These are phyloP conservation scores for Leuciscus idus DNA, from an alignment of 2,113 vertebrate species.

Conservation along the genomic window DNA sequence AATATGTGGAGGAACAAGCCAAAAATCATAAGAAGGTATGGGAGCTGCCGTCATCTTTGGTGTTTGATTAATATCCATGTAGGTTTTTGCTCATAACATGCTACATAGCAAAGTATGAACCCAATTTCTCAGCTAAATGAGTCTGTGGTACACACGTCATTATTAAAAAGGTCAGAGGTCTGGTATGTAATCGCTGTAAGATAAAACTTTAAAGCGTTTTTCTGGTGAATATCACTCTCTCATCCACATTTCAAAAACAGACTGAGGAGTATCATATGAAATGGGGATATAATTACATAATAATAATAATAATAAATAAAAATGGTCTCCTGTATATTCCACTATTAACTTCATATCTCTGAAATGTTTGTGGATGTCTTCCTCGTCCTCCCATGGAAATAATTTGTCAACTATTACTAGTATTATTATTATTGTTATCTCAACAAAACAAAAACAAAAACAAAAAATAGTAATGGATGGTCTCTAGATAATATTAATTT, in stretches of 20 bases:
- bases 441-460: not conserved
- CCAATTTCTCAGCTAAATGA: not conserved
- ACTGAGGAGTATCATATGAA: not conserved
- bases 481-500: not conserved
- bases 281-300: not conserved
- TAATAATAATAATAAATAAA: not conserved
- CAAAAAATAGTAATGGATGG: not conserved
- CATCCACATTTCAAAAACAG: not conserved
- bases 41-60: constrained; percentile 20
- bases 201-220: not conserved
- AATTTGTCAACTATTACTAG: not conserved
- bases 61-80: constrained; percentile 29
- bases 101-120: not conserved
- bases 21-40: constrained; percentile 93
- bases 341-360: not conserved
- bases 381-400: not conserved
- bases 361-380: not conserved
- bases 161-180: not conserved
- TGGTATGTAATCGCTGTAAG: not conserved
- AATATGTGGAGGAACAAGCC: constrained; percentile 95
- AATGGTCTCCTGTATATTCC: not conserved
- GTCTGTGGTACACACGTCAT: not conserved
- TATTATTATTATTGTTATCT: not conserved
- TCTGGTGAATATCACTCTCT: not conserved
- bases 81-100: not conserved